These are phyloP conservation scores for Gymnarchus niloticus DNA, from an alignment of 2,113 vertebrate species.

Conservation along the genomic window DNA sequence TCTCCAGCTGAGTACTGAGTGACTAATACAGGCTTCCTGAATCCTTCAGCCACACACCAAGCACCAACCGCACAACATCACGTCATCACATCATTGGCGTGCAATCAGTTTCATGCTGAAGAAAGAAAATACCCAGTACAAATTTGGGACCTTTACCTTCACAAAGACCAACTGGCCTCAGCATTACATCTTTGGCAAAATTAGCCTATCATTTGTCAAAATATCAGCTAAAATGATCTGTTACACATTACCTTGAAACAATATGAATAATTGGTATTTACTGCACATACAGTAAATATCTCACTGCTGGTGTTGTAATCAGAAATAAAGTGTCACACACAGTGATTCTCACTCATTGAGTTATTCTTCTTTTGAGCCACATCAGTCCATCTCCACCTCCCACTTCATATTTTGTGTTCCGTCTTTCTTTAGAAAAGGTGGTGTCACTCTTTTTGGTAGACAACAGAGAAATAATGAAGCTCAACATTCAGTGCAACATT, in stretches of 20 bases:
- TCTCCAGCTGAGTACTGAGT: too few relatives aligned
- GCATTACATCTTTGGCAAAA: neutral
- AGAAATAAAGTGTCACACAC: constrained; percentile 21
- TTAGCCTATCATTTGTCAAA: neutral
- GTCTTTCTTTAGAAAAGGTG: constrained; percentile 20
- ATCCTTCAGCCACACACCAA: too few relatives aligned
- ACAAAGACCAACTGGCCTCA: neutral
- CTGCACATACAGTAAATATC: neutral
- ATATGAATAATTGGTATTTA: neutral
- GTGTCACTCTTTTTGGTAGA: constrained; percentile 32
- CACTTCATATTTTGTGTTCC: constrained; percentile 18
- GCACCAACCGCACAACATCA: too few relatives aligned
- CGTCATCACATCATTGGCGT: too few relatives aligned
- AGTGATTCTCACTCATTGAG: neutral
- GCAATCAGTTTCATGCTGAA: too few relatives aligned
- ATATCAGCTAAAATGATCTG: neutral
- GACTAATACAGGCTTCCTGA: too few relatives aligned
- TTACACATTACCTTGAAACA: neutral
- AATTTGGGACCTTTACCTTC: too few relatives aligned
- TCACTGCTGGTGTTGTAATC: neutral
- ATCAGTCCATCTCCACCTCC: neutral
- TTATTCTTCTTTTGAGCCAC: neutral
- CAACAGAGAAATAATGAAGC: constrained; percentile 33
- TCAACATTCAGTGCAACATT: neutral
- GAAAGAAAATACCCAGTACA: too few relatives aligned